Conservation (phyloP, 2,888 invertebrate species). For the Paralinhomoeus sp. region DNA sequence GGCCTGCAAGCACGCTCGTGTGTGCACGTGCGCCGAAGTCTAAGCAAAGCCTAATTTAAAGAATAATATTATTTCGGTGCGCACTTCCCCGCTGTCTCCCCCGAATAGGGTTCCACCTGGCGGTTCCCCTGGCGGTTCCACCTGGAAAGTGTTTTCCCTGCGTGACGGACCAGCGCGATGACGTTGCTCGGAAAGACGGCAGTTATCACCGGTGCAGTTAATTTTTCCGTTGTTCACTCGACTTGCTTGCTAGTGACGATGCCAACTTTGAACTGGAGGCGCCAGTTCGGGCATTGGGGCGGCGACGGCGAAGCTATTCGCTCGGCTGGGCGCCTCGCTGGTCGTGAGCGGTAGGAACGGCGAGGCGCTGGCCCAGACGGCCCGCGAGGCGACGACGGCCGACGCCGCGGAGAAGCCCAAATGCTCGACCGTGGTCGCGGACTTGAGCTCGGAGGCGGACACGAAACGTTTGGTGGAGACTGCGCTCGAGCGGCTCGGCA, state of each 20-base stretch:
- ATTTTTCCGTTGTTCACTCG: not conserved
- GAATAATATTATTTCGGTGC: no score
- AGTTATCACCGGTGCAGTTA: not conserved
- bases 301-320: conserved; percentile 51
- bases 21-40: no score
- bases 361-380: conserved; percentile 39
- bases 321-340: conserved; percentile 49
- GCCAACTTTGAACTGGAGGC: conserved; percentile 29
- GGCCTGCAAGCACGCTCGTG: no score
- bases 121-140: no score
- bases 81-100: no score
- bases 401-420: no score
- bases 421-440: not conserved
- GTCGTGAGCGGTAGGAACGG: conserved; percentile 46
- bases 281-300: conserved; percentile 67
- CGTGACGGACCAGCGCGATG: no score
- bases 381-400: conserved; percentile 2
- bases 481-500: conserved; percentile 28
- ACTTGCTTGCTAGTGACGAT: no score
- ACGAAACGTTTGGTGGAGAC: no score
- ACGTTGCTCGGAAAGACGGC: not conserved
- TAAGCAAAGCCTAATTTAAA: no score
- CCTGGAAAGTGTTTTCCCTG: no score
- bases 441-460: not conserved
- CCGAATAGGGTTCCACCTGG: no score